These are phyloP conservation scores for Eospalax fontanierii DNA, from an alignment of 2,797 vertebrate species.

Conservation along the genomic window DNA sequence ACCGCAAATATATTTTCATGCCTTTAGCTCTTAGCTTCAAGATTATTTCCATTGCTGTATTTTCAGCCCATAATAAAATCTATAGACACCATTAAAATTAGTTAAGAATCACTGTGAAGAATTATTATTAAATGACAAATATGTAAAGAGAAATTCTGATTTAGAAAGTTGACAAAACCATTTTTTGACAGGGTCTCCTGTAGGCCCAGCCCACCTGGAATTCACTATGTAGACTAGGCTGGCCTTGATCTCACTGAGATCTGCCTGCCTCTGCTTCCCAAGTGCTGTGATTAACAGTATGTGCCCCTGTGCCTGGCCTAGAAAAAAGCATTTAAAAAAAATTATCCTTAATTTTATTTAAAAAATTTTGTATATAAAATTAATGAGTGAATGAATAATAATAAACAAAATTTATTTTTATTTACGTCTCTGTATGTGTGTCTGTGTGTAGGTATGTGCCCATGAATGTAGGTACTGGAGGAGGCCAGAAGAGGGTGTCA, in stretches of 20 bases:
- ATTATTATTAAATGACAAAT: background rate
- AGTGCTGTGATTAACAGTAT: too few relatives aligned
- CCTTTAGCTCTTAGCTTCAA: background rate
- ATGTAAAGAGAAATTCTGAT: background rate
- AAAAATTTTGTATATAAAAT: too few relatives aligned
- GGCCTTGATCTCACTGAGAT: too few relatives aligned
- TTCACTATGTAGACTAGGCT: too few relatives aligned
- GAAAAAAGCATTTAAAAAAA: background rate
- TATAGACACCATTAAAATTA: constrained; percentile 15
- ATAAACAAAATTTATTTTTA: background rate
- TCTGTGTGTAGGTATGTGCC: background rate
- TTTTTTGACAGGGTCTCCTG: too few relatives aligned
- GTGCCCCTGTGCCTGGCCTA: too few relatives aligned
- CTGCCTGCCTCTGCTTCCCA: too few relatives aligned
- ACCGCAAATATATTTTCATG: background rate
- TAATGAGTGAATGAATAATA: too few relatives aligned
- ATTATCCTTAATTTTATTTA: background rate
- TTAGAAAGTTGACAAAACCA: constrained; percentile 35
- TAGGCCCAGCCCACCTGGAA: too few relatives aligned
- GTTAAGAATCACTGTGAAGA: background rate
- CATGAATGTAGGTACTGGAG: too few relatives aligned
- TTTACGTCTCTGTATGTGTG: background rate
- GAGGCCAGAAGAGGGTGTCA: too few relatives aligned
- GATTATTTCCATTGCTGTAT: constrained; percentile 35
- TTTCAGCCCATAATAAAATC: constrained; percentile 33